Percentiles rank a stretch among this genome's conserved stretches.
phyloP scores from a whole-genome alignment of 2,888 invertebrate species.

The Synergus japonicus region DNA sequence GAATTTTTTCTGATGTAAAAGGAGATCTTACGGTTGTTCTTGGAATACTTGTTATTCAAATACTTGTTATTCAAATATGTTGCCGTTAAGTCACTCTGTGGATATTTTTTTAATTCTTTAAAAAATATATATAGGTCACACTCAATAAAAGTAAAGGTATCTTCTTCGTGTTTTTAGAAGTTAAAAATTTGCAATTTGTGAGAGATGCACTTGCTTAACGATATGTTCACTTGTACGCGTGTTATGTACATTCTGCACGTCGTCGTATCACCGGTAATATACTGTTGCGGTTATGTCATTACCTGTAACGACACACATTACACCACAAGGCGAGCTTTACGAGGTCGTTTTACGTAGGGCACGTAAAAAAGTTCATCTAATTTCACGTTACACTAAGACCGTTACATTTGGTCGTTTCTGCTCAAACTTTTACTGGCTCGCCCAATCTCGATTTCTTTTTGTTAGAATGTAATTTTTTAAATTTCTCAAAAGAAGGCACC shows the following conservation, averaged over 20 bases:
- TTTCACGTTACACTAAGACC: slow-evolving; percentile 26
- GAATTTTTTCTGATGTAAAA: no score
- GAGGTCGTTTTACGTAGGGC: slow-evolving; percentile 32
- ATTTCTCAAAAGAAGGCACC: neutral
- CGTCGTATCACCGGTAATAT: slow-evolving; percentile 31
- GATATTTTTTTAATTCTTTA: no score
- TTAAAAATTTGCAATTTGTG: neutral
- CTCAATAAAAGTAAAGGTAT: no score
- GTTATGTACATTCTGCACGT: slow-evolving; percentile 27
- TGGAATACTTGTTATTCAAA: no score
- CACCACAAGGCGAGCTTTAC: slow-evolving; percentile 25
- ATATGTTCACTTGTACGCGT: slow-evolving; percentile 13
- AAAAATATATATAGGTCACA: neutral
- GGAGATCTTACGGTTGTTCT: no score
- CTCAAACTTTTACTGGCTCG: slow-evolving; percentile 24
- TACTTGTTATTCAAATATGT: no score
- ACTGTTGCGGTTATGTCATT: slow-evolving; percentile 27
- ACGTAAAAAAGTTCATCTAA: slow-evolving; percentile 37
- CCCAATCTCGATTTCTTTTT: slow-evolving; percentile 17
- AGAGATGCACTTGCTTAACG: slow-evolving; percentile 7
- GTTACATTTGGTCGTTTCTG: slow-evolving; percentile 23
- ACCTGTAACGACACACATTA: slow-evolving; percentile 22
- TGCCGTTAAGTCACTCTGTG: no score
- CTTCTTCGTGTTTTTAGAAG: neutral
- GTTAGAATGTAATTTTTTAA: neutral